These are phyloP conservation scores for Molossus alvarezi DNA, from an alignment of 2,797 vertebrate species.

Conservation along the genomic window DNA sequence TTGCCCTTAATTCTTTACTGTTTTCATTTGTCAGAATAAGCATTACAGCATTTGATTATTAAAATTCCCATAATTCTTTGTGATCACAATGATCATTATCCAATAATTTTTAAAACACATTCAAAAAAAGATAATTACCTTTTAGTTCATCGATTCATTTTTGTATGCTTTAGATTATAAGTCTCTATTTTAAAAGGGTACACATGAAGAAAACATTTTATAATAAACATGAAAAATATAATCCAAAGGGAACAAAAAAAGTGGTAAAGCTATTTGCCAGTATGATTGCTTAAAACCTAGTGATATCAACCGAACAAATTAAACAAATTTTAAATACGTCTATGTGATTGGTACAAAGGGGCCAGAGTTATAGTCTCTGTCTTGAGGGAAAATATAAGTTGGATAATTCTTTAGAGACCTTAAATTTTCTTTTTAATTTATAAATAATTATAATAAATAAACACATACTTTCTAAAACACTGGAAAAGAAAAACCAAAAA, in stretches of 20 bases:
- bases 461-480: not conserved
- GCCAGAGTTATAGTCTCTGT: not conserved
- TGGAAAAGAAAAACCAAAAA: not conserved
- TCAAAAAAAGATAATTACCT: not conserved
- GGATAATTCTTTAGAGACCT: not conserved
- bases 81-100: not conserved
- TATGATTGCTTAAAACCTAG: not conserved
- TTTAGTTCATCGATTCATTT: not conserved
- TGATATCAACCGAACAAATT: not conserved
- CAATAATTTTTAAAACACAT: not conserved
- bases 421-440: not conserved
- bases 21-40: conserved; percentile 32
- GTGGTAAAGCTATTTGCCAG: not conserved
- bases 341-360: not conserved
- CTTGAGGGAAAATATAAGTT: not conserved
- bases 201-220: not conserved
- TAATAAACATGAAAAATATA: not conserved
- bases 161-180: not conserved
- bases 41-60: not conserved
- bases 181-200: not conserved
- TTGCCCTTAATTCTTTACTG: not conserved
- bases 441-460: conserved; percentile 3
- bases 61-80: conserved; percentile 22
- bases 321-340: not conserved
- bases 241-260: not conserved